Evolutionary conservation across 1,140 invertebrate species (phyloP), one percentile per base, ranked within the genome.

Genomic region (Diprion similis): DNA sequence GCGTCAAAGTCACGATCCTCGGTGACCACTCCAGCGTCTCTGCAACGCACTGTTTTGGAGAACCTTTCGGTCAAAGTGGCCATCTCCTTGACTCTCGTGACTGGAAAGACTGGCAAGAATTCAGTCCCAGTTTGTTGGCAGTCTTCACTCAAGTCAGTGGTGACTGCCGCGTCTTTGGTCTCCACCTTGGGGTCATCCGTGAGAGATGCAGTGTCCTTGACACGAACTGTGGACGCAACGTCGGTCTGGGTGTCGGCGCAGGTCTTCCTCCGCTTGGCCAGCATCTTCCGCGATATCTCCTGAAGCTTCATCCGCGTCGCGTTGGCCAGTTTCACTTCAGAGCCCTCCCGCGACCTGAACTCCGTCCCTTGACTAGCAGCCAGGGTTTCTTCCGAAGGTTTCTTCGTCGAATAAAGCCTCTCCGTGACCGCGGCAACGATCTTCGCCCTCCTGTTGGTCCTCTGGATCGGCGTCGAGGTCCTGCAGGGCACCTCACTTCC

Each of bases 371-470:
- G n/a, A 18, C 37, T 71, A 10, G 83, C 81, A 69, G 85, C 83
- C 15, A 85, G 85, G 18, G 79, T 83, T 46, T 89, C 89, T 73
- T 92, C 92, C 72, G 89, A 87, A 68, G 88, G 89, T 80, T 92
- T 92, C 46, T 89, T 85, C 75, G 89, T 90, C 0, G 90, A 88
- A 80, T 93, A 93, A n/a, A 93, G 82, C 74, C 92, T 86, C 78
- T 91, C 89, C 0, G 92, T 93, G 1, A 93, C 92, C 0, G 92
- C 92, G 11, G 92, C 92, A 15, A 93, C 91, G 66, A 93, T 93
- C 82, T 92, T 91, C 8, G 92, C 90, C 78, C 92, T 84, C 73
- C 90, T 82, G 8, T 75, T 78, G 0, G 68, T 45, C 72, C 77
- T 78, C 59, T 86, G 85, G 15, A 86, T 82, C 0, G 73, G 76